A percentile compares a stretch with the other conserved stretches of the same genome.
These are phyloP conservation scores for Araneus ventricosus DNA, from an alignment of 1,140 invertebrate genomes.

Conservation along the genomic window DNA sequence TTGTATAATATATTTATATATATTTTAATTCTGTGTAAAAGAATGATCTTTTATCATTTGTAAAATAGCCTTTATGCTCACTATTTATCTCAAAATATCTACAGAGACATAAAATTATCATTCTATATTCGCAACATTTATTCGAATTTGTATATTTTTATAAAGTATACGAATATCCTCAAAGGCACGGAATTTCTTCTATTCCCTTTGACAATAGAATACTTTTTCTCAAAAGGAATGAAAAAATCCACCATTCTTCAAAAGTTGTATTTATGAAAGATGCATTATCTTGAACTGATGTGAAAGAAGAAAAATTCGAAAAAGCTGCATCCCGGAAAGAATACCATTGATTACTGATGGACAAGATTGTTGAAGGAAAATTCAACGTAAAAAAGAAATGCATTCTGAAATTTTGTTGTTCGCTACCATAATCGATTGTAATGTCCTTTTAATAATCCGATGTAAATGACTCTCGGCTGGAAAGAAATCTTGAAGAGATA, in stretches of 20 bases:
- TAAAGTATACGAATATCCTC: too few relatives aligned
- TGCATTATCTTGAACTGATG: not conserved
- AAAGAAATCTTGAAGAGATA: not conserved
- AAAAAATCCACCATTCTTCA: too few relatives aligned
- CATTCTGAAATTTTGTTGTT: not conserved
- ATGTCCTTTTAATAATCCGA: slow-evolving; percentile 22
- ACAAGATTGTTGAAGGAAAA: not conserved
- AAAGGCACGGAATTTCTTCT: too few relatives aligned
- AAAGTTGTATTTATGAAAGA: too few relatives aligned
- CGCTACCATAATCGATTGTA: not conserved
- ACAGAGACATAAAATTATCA: too few relatives aligned
- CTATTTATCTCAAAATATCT: too few relatives aligned
- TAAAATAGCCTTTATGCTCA: too few relatives aligned
- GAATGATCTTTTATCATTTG: too few relatives aligned
- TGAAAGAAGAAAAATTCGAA: not conserved
- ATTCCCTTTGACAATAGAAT: not conserved
- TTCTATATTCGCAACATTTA: too few relatives aligned
- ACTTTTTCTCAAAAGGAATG: not conserved
- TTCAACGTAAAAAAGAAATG: not conserved
- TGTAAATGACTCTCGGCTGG: not conserved
- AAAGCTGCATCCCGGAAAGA: not conserved
- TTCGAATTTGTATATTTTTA: too few relatives aligned
- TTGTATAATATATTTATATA: too few relatives aligned
- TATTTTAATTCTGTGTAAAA: too few relatives aligned
- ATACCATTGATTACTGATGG: not conserved